Conservation (phyloP, 1,140 invertebrate genomes). For the Bilobella aurantiaca region DNA sequence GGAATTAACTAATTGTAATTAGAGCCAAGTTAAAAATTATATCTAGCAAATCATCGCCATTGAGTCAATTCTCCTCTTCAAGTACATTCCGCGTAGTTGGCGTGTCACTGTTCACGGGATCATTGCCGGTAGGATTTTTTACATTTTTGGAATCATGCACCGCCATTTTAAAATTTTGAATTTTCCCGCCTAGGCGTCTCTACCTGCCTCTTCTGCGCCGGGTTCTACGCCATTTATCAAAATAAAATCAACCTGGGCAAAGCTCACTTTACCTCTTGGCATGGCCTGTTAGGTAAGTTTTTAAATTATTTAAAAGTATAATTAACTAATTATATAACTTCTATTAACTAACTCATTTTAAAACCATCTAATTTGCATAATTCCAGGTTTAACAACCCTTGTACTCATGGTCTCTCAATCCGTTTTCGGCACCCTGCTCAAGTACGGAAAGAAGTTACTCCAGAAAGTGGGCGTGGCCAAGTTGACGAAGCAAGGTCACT, state of each 20-base stretch:
- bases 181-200: background rate
- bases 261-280: constrained; percentile 1
- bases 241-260: constrained; percentile 9
- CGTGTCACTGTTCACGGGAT: background rate
- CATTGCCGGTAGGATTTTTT: background rate
- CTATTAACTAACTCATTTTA: background rate
- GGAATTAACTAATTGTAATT: background rate
- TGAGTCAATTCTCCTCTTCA: background rate
- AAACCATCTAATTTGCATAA: background rate
- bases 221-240: constrained; percentile 6
- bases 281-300: background rate
- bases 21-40: background rate
- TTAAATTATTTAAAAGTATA: background rate
- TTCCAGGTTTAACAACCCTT: background rate
- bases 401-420: background rate
- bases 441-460: background rate
- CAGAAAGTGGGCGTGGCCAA: background rate
- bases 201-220: background rate
- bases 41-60: background rate
- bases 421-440: background rate
- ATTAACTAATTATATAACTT: background rate
- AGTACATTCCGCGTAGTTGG: background rate
- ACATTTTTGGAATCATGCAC: background rate
- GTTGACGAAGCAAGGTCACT: background rate
- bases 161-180: background rate